Conservation (phyloP, 2,113 vertebrate genomes). For the Rynchops niger region DNA sequence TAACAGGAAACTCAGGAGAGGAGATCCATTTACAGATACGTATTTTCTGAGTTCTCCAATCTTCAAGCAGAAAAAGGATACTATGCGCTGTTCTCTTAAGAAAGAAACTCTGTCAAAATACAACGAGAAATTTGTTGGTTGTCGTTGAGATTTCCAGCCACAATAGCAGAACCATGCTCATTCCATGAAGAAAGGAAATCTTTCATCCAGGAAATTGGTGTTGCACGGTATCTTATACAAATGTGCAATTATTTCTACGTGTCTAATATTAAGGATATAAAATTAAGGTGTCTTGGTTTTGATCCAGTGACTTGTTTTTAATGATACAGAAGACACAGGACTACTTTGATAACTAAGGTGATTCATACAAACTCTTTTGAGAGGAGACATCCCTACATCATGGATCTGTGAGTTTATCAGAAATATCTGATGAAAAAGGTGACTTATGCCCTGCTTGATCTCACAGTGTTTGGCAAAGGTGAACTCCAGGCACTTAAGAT, state of each 20-base stretch:
- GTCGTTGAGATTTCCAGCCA: slow-evolving; percentile 14
- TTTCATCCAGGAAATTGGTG: neutral
- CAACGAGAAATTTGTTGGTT: slow-evolving; percentile 80
- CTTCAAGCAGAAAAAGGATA: slow-evolving; percentile 78
- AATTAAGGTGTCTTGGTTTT: neutral
- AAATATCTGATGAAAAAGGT: neutral
- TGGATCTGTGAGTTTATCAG: neutral
- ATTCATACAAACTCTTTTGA: neutral
- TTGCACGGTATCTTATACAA: neutral
- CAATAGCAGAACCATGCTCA: neutral
- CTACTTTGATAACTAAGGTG: neutral
- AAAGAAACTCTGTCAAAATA: slow-evolving; percentile 71
- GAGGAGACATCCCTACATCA: neutral
- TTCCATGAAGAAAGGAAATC: neutral
- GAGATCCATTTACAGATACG: slow-evolving; percentile 91
- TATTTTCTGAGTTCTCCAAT: slow-evolving; percentile 88
- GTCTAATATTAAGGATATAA: neutral
- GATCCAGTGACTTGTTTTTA: neutral
- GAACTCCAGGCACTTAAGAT: neutral
- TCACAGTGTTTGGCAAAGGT: neutral
- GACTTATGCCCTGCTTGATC: neutral
- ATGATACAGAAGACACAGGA: neutral
- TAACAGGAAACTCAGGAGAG: slow-evolving; percentile 90
- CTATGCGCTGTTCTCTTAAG: slow-evolving; percentile 44
- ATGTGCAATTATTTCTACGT: neutral